phyloP scores from a whole-genome alignment of 2,113 vertebrate species.

The Aegotheles bennettii region DNA sequence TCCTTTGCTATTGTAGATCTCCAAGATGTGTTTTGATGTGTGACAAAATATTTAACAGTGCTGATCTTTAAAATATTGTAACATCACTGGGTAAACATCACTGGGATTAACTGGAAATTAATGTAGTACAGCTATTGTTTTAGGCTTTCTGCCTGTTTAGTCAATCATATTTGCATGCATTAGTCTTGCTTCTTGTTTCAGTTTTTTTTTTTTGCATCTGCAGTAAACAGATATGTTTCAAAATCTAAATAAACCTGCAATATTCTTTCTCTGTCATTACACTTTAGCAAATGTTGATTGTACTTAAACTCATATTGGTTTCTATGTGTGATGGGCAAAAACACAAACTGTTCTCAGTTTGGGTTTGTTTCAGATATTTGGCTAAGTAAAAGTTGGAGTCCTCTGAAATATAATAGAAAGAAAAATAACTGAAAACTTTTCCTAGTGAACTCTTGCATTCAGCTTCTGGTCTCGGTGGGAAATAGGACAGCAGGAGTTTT shows the following conservation, averaged over 20 bases:
- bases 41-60: not conserved
- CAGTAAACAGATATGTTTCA: not conserved
- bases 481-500: not conserved
- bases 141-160: not conserved
- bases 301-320: not conserved
- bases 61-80: not conserved
- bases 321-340: not conserved
- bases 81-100: not conserved
- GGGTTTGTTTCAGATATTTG: not conserved
- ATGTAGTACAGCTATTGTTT: not conserved
- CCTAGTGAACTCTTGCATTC: not conserved
- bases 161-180: not conserved
- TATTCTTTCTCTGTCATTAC: not conserved
- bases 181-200: not conserved
- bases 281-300: not conserved
- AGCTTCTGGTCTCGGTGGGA: not conserved
- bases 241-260: not conserved
- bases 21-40: not conserved
- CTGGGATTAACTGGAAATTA: not conserved
- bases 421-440: not conserved
- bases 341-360: not conserved
- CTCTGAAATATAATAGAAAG: not conserved
- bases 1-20: not conserved
- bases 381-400: not conserved
- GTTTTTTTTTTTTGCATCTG: not conserved